Base-by-base conservation (phyloP, 2,797 vertebrate species). In the Adrianichthys oophorus region DNA sequence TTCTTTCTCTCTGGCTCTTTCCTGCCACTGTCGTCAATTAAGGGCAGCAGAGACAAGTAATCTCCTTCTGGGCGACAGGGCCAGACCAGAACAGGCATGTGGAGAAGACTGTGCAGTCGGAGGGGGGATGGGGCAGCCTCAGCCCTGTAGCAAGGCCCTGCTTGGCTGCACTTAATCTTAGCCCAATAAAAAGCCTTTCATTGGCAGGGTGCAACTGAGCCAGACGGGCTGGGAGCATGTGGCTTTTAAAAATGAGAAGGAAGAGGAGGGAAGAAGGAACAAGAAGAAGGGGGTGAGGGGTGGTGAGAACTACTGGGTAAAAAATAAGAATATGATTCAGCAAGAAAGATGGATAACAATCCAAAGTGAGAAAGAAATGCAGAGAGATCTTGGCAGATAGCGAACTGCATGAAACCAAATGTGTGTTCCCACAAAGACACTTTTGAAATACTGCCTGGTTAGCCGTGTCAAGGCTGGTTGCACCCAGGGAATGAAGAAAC, bases 121-220 rank as follows among this genome's bases (percentile, higher is more conserved):
- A 48, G 52, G 14, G 16, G 69, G 19, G 4, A 1, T 62, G 54
- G 73, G 67, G 23, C 80, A 85, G 76, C 83, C 68, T 82, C 76
- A 84, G 82, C 61, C 59, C 67, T 49, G 57, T 47, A 72, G 82
- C 81, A 84, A 82, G 87, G 87, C 87, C 82, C 87, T 87, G 91
- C 92, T 92, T 92, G 91, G 90, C 92, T 92, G 92, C 90, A 92
- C 90, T 92, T 90, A 92, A 92, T 93, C 92, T 91, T 88, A 87
- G 88, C 88, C 90, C 89, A 92, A 93, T 92, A 92, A 93, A 90
- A 92, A 90, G 87, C 81, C 87, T 86, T 92, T 93, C 91, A 92
- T 89, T 92, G 91, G 92, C 89, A 87, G 80, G 79, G 90, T 87
- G 84, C 85, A 86, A 90, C 88, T 87, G 85, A 91, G 87, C 88